Conservation (phyloP, 2,113 vertebrate species). For the Donacobius atricapilla region DNA sequence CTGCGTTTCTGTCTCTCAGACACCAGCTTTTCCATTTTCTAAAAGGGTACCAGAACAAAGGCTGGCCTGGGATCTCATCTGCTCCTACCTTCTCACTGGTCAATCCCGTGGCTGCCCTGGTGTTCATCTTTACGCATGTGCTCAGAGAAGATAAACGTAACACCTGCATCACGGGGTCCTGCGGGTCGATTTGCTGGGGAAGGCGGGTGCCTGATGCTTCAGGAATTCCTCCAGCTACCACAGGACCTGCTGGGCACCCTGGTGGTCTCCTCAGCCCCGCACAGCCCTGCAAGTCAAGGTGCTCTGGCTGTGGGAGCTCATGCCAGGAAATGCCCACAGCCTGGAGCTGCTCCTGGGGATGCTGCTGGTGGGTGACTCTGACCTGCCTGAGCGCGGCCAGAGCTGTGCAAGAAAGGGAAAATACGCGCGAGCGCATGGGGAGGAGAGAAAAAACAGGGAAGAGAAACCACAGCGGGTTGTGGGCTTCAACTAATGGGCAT, state of each 20-base stretch:
- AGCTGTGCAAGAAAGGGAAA: background rate
- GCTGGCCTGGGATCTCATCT: background rate
- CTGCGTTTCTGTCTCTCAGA: too few relatives aligned
- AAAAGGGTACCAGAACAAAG: background rate
- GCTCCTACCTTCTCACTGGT: background rate
- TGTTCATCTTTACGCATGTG: too few relatives aligned
- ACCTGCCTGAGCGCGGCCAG: background rate
- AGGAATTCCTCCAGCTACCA: background rate
- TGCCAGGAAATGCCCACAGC: too few relatives aligned
- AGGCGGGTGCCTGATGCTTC: background rate
- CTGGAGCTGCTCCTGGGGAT: background rate
- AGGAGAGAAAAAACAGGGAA: background rate
- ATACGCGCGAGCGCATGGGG: accelerated
- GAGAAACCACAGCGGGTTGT: background rate
- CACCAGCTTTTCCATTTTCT: background rate
- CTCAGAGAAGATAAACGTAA: background rate
- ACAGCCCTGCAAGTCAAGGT: background rate
- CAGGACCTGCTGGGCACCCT: background rate
- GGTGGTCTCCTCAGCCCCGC: background rate
- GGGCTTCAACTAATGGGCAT: background rate
- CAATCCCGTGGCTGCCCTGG: background rate
- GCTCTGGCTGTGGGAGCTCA: accelerated
- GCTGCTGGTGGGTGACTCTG: background rate
- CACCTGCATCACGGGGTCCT: background rate
- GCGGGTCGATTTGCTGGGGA: background rate